A percentile compares a stretch with the other conserved stretches of the same genome.
Conservation (phyloP, 2,888 invertebrate species). For the Stegophylla sp. region DNA sequence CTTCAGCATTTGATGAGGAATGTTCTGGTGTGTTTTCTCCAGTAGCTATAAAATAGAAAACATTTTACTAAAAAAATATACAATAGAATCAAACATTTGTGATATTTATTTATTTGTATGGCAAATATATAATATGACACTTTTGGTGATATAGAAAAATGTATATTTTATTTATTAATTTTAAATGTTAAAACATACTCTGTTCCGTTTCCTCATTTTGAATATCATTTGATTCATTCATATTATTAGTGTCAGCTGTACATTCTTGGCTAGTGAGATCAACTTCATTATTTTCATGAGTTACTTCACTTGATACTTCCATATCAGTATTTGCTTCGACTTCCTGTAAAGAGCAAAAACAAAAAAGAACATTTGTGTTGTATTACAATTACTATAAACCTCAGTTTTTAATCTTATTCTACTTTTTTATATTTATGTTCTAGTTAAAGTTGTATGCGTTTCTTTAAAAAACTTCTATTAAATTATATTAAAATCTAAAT, state of each 20-base stretch:
- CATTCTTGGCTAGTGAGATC: conserved; percentile 63
- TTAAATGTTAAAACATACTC: conserved; percentile 21
- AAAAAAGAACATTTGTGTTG: background rate
- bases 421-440: too few species aligned
- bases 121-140: background rate
- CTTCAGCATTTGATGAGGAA: conserved; percentile 56
- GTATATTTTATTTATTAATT: background rate
- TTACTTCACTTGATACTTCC: conserved; percentile 65
- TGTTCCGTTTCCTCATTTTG: conserved; percentile 54
- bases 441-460: too few species aligned
- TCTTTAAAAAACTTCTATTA: too few species aligned
- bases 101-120: background rate
- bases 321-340: conserved; percentile 68
- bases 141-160: too few species aligned
- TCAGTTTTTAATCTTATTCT: too few species aligned
- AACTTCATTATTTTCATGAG: conserved; percentile 72
- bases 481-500: too few species aligned
- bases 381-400: too few species aligned
- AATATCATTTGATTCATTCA: conserved; percentile 52
- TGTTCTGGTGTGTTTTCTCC: conserved; percentile 57
- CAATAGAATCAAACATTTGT: too few species aligned
- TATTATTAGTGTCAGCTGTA: conserved; percentile 53
- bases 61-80: background rate
- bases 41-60: conserved; percentile 23
- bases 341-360: conserved; percentile 64